Evolutionary conservation across 2,113 vertebrate species (phyloP).

Genomic region (Ceuthmochares aereus): DNA sequence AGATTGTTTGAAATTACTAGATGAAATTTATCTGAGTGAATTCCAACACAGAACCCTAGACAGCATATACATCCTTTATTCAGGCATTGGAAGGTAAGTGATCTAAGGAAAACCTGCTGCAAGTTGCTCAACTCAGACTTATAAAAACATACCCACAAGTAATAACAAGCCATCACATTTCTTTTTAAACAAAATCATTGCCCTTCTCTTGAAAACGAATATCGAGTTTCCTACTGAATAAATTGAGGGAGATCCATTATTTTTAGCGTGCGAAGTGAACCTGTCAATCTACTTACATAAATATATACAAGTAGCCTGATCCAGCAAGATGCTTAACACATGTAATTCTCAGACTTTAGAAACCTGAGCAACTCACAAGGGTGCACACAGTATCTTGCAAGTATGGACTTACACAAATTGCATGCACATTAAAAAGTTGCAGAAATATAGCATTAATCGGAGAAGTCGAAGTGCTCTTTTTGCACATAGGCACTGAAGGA

Average conservation of each 20-base stretch:
- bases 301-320: not conserved
- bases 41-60: not conserved
- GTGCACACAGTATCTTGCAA: not conserved
- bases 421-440: not conserved
- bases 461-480: not conserved
- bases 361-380: not conserved
- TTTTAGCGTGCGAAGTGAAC: constrained; percentile 20
- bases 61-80: not conserved
- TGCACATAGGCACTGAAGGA: not conserved
- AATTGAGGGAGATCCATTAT: constrained; percentile 20
- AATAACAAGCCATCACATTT: not conserved
- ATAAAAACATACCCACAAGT: not conserved
- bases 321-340: constrained; percentile 10
- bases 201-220: constrained; percentile 6
- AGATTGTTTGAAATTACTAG: not conserved
- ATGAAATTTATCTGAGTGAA: not conserved
- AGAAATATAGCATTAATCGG: not conserved
- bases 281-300: not conserved
- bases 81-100: not conserved
- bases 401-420: not conserved
- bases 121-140: not conserved
- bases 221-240: constrained; percentile 37
- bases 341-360: not conserved
- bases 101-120: not conserved
- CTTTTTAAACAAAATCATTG: constrained; percentile 7